Evolutionary conservation across 2,797 vertebrate species (phyloP).

Genomic region (Otolemur crassicaudatus): DNA sequence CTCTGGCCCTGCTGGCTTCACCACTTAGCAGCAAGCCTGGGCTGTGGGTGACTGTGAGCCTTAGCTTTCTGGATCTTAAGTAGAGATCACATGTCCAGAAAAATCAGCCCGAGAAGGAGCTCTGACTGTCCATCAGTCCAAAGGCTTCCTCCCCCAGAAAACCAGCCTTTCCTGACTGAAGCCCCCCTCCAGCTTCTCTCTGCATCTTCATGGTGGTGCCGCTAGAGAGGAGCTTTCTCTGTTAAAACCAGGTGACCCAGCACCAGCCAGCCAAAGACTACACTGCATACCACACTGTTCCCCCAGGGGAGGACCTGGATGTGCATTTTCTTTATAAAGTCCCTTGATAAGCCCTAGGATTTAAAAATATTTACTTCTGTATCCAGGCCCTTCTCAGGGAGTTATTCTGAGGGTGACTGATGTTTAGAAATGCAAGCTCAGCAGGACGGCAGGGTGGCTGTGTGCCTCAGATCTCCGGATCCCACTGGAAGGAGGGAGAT

Average conservation of each 20-base stretch:
- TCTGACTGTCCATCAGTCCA: accelerated
- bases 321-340: accelerated
- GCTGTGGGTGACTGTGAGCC: accelerated
- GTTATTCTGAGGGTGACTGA: neutral
- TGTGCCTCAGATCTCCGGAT: accelerated
- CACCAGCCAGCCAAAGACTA: accelerated
- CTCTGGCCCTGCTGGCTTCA: neutral
- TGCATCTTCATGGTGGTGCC: accelerated
- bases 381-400: neutral
- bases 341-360: neutral
- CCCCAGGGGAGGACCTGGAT: accelerated
- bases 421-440: neutral
- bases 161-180: too few species aligned
- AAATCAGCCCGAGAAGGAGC: neutral
- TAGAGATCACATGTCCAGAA: neutral
- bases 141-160: accelerated
- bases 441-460: accelerated
- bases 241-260: neutral
- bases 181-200: neutral
- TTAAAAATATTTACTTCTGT: neutral
- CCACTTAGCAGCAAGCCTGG: accelerated
- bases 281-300: accelerated
- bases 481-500: accelerated
- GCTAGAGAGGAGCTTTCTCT: neutral
- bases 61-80: accelerated